A percentile compares a stretch with the other conserved stretches of the same genome.
Conservation (phyloP, 2,113 vertebrate species). For the Etheostoma spectabile region DNA sequence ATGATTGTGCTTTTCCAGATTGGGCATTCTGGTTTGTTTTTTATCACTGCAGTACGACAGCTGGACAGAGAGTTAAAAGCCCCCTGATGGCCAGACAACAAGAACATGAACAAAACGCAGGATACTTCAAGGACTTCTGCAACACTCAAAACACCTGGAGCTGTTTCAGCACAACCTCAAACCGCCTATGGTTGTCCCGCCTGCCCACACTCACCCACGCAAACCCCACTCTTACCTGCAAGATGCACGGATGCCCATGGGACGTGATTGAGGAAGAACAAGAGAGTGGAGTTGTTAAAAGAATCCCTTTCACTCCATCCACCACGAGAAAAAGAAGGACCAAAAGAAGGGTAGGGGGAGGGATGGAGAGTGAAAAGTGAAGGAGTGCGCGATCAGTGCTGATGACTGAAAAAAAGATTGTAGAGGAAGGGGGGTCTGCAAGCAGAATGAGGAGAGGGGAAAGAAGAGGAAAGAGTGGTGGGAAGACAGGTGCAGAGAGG, state of each 20-base stretch:
- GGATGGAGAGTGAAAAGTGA: constrained; percentile 33
- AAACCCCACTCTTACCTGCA: constrained; percentile 84
- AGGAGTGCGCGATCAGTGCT: constrained; percentile 20
- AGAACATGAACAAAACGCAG: constrained; percentile 6
- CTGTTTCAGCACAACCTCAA: constrained; percentile 9
- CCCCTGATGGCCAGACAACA: constrained; percentile 10
- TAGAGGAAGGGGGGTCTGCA: neutral
- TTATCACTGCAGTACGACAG: constrained; percentile 13
- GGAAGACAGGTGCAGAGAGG: constrained; percentile 1
- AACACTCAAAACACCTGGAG: constrained; percentile 21
- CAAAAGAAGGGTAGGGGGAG: constrained; percentile 13
- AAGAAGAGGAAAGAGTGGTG: constrained; percentile 4
- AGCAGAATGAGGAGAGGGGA: constrained; percentile 14
- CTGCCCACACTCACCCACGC: constrained; percentile 6
- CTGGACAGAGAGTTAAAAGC: constrained; percentile 13
- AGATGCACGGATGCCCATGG: constrained; percentile 92
- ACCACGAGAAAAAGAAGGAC: neutral
- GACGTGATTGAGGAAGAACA: constrained; percentile 54
- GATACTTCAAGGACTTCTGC: constrained; percentile 56
- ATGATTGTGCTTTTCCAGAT: neutral
- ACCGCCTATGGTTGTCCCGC: neutral
- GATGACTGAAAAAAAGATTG: constrained; percentile 42
- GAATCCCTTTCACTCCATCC: constrained; percentile 72
- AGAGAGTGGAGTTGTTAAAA: constrained; percentile 73
- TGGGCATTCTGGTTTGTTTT: constrained; percentile 4